phyloP scores from a whole-genome alignment of 2,888 invertebrate genomes.

The Scelioninae gen. 1 region DNA sequence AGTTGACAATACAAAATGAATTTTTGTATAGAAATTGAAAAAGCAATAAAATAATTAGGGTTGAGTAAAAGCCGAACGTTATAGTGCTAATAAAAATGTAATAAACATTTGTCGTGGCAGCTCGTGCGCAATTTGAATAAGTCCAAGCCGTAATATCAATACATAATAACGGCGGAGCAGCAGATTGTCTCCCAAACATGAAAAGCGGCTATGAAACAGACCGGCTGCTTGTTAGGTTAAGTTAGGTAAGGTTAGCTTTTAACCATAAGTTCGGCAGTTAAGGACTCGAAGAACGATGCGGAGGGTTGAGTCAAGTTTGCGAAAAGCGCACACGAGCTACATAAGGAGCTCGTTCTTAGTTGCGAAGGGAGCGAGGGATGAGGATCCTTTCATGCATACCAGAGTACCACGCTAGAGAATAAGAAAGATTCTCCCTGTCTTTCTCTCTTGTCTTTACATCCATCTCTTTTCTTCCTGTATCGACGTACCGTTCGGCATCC shows the following conservation, averaged over 20 bases:
- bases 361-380: slow-evolving; percentile 75
- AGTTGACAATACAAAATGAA: too few relatives aligned
- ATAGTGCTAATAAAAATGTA: slow-evolving; percentile 38
- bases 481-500: slow-evolving; percentile 2
- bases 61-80: slow-evolving; percentile 15
- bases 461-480: too few relatives aligned
- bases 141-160: slow-evolving; percentile 58
- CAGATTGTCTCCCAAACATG: slow-evolving; percentile 68
- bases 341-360: slow-evolving; percentile 73
- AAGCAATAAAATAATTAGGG: slow-evolving; percentile 1
- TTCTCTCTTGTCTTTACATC: slow-evolving; percentile 2
- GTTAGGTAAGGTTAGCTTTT: slow-evolving; percentile 69
- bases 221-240: slow-evolving; percentile 67
- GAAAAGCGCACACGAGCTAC: slow-evolving; percentile 53
- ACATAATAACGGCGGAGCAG: slow-evolving; percentile 63
- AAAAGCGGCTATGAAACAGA: slow-evolving; percentile 66
- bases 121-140: slow-evolving; percentile 52
- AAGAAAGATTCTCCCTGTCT: slow-evolving; percentile 50
- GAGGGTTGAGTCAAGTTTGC: slow-evolving; percentile 63
- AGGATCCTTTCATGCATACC: slow-evolving; percentile 84
- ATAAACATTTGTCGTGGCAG: slow-evolving; percentile 42
- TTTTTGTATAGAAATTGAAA: too few relatives aligned
- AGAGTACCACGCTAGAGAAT: slow-evolving; percentile 75
- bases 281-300: slow-evolving; percentile 76
- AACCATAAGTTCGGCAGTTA: slow-evolving; percentile 77